Evolutionary conservation across 2,888 invertebrate species (phyloP).

Genomic region (Drosophila falleni): DNA sequence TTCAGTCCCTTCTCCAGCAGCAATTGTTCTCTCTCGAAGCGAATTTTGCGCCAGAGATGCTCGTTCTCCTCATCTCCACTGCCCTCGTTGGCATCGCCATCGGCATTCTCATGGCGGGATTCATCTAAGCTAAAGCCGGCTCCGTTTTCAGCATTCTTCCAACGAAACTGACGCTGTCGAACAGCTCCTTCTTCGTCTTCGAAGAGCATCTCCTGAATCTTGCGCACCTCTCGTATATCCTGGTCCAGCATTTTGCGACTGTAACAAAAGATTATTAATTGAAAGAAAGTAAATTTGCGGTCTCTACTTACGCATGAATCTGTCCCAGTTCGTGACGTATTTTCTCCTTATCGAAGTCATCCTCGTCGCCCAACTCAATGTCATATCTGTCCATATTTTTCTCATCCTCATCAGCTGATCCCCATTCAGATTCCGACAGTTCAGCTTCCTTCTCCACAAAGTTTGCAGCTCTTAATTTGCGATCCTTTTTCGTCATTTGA

Average conservation of each 20-base stretch:
- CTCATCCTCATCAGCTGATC: constrained; percentile 95
- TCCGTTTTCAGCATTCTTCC: constrained; percentile 91
- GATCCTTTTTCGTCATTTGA: constrained; percentile 82
- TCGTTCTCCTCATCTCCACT: constrained; percentile 90
- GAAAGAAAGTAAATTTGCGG: background rate
- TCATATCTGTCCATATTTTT: constrained; percentile 92
- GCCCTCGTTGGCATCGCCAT: constrained; percentile 85
- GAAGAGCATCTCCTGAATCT: constrained; percentile 94
- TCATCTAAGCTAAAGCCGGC: constrained; percentile 79
- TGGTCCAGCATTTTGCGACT: constrained; percentile 94
- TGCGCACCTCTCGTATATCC: constrained; percentile 93
- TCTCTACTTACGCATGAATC: constrained; percentile 91
- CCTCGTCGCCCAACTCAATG: constrained; percentile 93
- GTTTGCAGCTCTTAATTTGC: constrained; percentile 87
- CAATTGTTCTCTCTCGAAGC: constrained; percentile 93
- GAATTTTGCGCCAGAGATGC: constrained; percentile 91
- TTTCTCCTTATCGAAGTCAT: constrained; percentile 92
- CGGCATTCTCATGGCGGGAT: constrained; percentile 77
- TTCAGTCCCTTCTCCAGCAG: constrained; percentile 86
- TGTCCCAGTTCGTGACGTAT: constrained; percentile 92
- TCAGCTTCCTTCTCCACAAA: constrained; percentile 97
- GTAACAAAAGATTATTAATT: constrained; percentile 2
- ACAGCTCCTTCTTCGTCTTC: constrained; percentile 94
- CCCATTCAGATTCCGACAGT: constrained; percentile 95
- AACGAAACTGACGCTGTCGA: constrained; percentile 92